Conservation (phyloP, 1,140 invertebrate genomes). For the Drosophila lini region DNA sequence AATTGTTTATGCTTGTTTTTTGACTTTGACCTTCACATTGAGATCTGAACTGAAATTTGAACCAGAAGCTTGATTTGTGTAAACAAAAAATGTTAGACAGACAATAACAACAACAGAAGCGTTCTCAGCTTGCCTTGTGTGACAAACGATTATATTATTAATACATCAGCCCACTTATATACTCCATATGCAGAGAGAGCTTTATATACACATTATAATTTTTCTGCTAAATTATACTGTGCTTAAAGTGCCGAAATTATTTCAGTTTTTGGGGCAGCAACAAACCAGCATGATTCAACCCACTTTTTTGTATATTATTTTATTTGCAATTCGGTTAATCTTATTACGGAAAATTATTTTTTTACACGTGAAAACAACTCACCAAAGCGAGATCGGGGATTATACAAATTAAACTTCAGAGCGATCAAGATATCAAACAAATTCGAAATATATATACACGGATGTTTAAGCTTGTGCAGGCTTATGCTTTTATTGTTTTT, state of each 20-base stretch:
- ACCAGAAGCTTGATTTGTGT: constrained; percentile 55
- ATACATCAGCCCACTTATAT: constrained; percentile 10
- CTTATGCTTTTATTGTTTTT: constrained; percentile 30
- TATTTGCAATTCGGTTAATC: constrained; percentile 31
- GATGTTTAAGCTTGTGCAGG: constrained; percentile 28
- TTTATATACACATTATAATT: constrained; percentile 10
- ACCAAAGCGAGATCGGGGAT: constrained; percentile 28
- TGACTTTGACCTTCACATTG: constrained; percentile 76
- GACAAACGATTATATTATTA: constrained; percentile 55
- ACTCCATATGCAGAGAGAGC: background rate
- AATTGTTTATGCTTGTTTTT: constrained; percentile 26
- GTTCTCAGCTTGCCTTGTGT: constrained; percentile 38
- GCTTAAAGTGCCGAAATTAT: constrained; percentile 43
- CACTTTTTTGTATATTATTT: constrained; percentile 8
- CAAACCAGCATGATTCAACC: constrained; percentile 11
- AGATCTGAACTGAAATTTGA: constrained; percentile 69
- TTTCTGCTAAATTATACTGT: constrained; percentile 14
- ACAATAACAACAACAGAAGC: constrained; percentile 37
- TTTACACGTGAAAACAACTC: constrained; percentile 17
- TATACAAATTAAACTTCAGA: constrained; percentile 60
- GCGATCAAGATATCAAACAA: constrained; percentile 19
- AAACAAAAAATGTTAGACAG: constrained; percentile 68
- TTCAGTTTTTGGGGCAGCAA: constrained; percentile 16
- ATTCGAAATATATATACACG: constrained; percentile 7
- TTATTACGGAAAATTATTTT: constrained; percentile 49